Evolutionary conservation across 2,888 invertebrate genomes (phyloP), one percentile per base, ranked within the genome.

Genomic region (Euplexia lucipara): DNA sequence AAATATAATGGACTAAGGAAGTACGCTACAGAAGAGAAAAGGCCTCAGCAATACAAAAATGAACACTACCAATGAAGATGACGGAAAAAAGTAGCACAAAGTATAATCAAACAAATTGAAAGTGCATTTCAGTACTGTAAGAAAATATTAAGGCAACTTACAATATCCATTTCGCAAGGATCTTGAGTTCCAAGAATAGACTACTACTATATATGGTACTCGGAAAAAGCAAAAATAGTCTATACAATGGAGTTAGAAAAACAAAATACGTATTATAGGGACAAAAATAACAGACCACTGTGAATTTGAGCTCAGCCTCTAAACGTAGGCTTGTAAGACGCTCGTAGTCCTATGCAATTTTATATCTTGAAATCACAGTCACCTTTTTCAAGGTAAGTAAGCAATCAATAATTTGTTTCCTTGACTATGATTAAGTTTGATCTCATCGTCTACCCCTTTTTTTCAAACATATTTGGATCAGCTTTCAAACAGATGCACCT

Each of bases 231-330:
- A 2, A 20, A 62, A 62, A 49, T 49, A 22, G 37, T 18, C 37
- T 10, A 2, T 9, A 34, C 26, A 58, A 20, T 37, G 18, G 20
- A 26, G 9, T n/a, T 1, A 10, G 6, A 35, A 42, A 44, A 44
- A 35, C n/a, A 45, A 44, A 22, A n/a, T n/a, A n/a, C n/a, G n/a
- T 12, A 16, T 16, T 16, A 56, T 32, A 12, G n/a, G 35, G 20
- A 26, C 12, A 39, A 39, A 64, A 37, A 52, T 44, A 49, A 44
- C 32, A 20, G 64, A n/a, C 35, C 35, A 30, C 63, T 44, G 20
- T 35, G 51, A 37, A 64, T 64, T 22, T 44, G 52, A 44, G 62
- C 26, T 42, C 8, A 35, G 14, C 48, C 16, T 45, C 18, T 37
- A 22, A 59, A 32, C 26, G 32, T 61, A 9, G 47, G 7, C 18